Base-by-base conservation (phyloP, 2,888 invertebrate genomes). In the Acronicta psi region DNA sequence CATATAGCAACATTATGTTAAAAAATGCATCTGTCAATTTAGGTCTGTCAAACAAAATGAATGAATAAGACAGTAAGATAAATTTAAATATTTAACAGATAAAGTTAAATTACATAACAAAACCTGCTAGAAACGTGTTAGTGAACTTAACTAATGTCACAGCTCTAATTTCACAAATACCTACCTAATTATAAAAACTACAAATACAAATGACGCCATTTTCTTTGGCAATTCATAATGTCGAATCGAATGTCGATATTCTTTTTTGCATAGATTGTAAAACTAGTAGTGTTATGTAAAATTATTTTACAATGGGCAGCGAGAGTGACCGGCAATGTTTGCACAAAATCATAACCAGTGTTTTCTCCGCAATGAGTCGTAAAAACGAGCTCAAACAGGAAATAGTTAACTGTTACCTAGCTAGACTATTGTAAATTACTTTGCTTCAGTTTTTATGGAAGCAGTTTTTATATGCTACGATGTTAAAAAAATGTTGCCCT, bases 291-390 rank as follows among this genome's bases (percentile, higher is more conserved):
- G 18, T 69, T 64, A 40, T 29, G 17, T 55, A 64, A 63, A 42
- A 43, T 37, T 16, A 37, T 34, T 18, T 36, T 31, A 42, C 18
- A 46, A 40, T 29, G 40, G 9, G 9, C 4, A 18, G 63, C 16
- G 47, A 69, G 70, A 65, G 55, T 17, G 6, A 29, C 8, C 11
- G 16, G 36, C 31, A 49, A 16, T 49, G 10, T 65, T 54, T 41
- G 44, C 16, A 47, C 8, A 47, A 29, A 34, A n/a, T 36, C 45
- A 20, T 36, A 18, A 14, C 10, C 36, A 8, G 17, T 9, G n/a
- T 34, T 65, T 65, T 63, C 70, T 18, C 64, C 49, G 20, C 56
- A 16, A 16, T 55, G 70, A 69, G 25, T 69, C 25, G 64, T 63
- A 54, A 69, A 40, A 49, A 23, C 20, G 9, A n/a, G 23, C n/a